These are phyloP conservation scores for Gopherus flavomarginatus DNA, from an alignment of 2,113 vertebrate species.

Conservation along the genomic window DNA sequence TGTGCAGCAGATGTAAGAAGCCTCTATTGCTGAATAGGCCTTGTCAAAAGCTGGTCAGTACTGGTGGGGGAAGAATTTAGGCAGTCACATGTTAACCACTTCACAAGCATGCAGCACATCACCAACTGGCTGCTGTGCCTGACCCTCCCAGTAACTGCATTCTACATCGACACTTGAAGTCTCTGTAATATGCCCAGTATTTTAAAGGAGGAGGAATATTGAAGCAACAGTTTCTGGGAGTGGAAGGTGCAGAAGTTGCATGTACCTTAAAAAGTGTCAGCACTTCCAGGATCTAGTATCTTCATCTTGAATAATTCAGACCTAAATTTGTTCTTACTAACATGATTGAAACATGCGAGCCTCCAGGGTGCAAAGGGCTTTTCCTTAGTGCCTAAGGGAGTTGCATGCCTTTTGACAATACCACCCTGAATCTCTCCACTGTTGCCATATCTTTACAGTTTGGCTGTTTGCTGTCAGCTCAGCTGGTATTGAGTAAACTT, in stretches of 20 bases:
- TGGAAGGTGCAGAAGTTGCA: too few relatives aligned
- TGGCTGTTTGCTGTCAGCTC: too few relatives aligned
- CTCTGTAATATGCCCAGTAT: neutral
- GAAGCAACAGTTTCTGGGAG: neutral
- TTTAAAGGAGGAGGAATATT: neutral
- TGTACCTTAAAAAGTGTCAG: neutral
- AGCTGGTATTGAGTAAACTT: too few relatives aligned
- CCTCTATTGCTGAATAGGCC: neutral
- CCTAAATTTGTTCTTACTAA: too few relatives aligned
- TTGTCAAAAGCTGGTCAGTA: neutral
- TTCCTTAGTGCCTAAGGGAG: too few relatives aligned
- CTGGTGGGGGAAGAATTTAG: neutral
- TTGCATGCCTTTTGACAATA: too few relatives aligned
- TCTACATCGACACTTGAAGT: accelerated
- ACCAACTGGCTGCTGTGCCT: neutral
- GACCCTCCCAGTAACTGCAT: neutral
- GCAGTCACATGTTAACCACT: neutral
- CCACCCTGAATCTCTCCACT: too few relatives aligned
- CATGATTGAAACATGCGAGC: too few relatives aligned
- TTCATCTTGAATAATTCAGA: too few relatives aligned
- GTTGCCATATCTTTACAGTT: too few relatives aligned
- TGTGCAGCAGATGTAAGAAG: neutral
- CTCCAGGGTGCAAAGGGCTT: too few relatives aligned
- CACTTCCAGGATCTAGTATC: too few relatives aligned
- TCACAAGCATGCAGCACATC: neutral